Base-by-base conservation (phyloP, 2,888 invertebrate species). In the Chesias legatella region DNA sequence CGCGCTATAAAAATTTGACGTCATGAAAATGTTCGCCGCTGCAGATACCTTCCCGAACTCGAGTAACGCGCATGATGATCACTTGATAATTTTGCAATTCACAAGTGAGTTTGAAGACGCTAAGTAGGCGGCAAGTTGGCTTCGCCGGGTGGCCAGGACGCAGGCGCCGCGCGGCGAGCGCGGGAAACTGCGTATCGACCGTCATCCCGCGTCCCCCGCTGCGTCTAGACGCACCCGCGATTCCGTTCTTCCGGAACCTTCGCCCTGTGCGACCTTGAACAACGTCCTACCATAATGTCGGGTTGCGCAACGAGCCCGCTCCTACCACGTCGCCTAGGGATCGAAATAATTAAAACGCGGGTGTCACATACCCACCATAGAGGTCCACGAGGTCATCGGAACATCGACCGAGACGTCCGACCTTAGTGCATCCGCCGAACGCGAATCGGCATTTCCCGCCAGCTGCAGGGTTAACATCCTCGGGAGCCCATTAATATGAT, bases 141-240 rank as follows among this genome's bases (percentile, higher is more conserved):
- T 66, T 60, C 59, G 59, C 62, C 60, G 65, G 68, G 73, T 61
- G 52, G n/a, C 51, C 50, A 77, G 74, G 64, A 77, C 86, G 85
- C 85, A 85, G 78, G 85, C 86, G 86, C 79, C 58, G 66, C 66
- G 51, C 61, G 58, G 59, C 47, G 67, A 85, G 83, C 86, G 86
- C 86, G 86, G 85, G 86, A 88, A 86, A 84, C 82, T 78, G 83
- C 79, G 77, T 85, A 88, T 88, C 86, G 88, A 86, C 80, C 86
- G 75, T 56, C 65, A 59, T 58, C 68, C 73, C 75, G 65, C 73
- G 63, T 57, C 73, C 73, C 82, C 77, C 75, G 54, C 76, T 67
- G 65, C 79, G 88, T 85, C 86, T 88, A 88, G 85, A 85, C 88
- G 82, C 79, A 77, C 81, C 77, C 79, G 78, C 71, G 68, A 69